A percentile compares a stretch with the other conserved stretches of the same genome.
Conservation (phyloP, 2,888 invertebrate genomes). For the Arctia plantaginis region DNA sequence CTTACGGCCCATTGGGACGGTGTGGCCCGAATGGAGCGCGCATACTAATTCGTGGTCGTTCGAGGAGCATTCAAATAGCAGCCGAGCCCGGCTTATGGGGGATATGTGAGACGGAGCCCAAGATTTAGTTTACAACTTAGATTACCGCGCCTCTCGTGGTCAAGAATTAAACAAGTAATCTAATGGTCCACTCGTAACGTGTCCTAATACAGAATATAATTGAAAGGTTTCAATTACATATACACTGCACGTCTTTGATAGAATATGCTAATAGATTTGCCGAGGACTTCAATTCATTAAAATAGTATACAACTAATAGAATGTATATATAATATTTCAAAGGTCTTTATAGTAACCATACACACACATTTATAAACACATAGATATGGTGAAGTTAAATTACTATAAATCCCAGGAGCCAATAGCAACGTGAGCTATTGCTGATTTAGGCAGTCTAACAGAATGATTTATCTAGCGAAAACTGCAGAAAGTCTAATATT, state of each 20-base stretch:
- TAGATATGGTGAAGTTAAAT: neutral
- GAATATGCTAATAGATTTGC: constrained; percentile 38
- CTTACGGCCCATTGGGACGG: constrained; percentile 73
- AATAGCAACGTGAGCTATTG: neutral
- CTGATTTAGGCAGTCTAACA: neutral
- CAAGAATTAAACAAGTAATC: constrained; percentile 85
- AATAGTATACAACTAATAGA: constrained; percentile 19
- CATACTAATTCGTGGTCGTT: constrained; percentile 85
- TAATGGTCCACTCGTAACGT: constrained; percentile 73
- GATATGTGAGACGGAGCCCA: constrained; percentile 83
- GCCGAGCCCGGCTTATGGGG: constrained; percentile 79
- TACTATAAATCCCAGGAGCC: neutral
- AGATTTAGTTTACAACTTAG: constrained; percentile 86
- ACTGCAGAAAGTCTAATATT: neutral
- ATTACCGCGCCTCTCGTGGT: constrained; percentile 79
- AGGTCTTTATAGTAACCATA: neutral
- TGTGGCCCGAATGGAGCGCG: constrained; percentile 77
- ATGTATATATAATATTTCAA: neutral
- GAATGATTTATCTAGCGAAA: neutral
- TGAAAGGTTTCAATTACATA: constrained; percentile 68
- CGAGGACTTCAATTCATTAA: constrained; percentile 50
- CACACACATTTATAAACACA: neutral
- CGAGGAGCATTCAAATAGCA: constrained; percentile 81
- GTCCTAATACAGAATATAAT: constrained; percentile 64
- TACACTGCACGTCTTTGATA: constrained; percentile 46